Base-by-base conservation (phyloP, 2,113 vertebrate species). In the Aphyosemion australe region DNA sequence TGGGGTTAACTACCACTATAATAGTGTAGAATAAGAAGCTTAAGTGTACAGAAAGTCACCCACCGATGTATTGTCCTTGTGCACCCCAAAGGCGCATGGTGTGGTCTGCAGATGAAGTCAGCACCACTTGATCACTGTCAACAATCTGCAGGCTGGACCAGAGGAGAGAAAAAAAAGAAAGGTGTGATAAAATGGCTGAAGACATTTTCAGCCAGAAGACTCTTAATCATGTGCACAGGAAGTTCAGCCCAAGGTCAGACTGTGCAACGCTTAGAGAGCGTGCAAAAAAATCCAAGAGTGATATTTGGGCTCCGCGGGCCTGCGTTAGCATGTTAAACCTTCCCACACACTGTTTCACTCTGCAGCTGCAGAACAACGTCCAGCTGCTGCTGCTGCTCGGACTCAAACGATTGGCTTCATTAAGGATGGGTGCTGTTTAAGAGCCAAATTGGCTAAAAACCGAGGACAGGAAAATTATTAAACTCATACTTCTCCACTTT, bases 51-150 rank as follows among this genome's bases (percentile, higher is more conserved):
- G 18, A 70, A 60, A 55, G 72, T 59, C 63, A 79, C 83, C 66
- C 70, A 94, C 85, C 92, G 56, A 88, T 84, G 68, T 88, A 91
- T 3, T 90, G 84, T 63, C 92, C 86, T 2, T 73, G 42, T 45
- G 58, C 43, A 26, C 85, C 91, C 92, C 93, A 93, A 6, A 94
- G 83, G 2, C 43, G 67, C 52, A 93, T 89, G 0, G 90, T 92
- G 78, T 21, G 41, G 68, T 90, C 92, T 3, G 54, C 31, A 12
- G 93, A 92, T 7, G 83, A 91, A 1, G 88, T 93, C 48, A 95
- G 90, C 57, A 94, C 76, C 81, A 87, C 65, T 70, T 82, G 84
- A 55, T 93, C 89, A 78, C 80, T 84, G 77, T 92, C 89, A 69
- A 88, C 84, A 72, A 93, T 72, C 69, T 94, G 88, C 76, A 92